These are phyloP conservation scores for Selenia dentaria DNA, from an alignment of 2,888 invertebrate genomes.

Conservation along the genomic window DNA sequence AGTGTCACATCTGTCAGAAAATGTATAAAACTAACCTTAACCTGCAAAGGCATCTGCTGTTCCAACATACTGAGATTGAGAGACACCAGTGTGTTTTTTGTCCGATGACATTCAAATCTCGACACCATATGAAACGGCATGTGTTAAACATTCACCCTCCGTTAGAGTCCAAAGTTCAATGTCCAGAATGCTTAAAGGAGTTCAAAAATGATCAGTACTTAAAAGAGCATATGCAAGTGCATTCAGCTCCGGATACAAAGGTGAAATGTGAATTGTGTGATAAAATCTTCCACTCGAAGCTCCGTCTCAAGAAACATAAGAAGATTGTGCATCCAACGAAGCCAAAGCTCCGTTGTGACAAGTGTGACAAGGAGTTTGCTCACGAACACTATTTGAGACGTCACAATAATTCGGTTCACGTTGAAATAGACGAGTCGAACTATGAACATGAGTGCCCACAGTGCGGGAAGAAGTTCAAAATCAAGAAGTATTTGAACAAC, in stretches of 20 bases:
- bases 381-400: constrained; percentile 70
- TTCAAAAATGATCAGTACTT: constrained; percentile 78
- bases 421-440: constrained; percentile 66
- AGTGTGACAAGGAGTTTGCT: constrained; percentile 74
- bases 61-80: constrained; percentile 67
- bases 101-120: constrained; percentile 73
- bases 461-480: constrained; percentile 75
- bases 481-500: constrained; percentile 70
- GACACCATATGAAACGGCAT: constrained; percentile 76
- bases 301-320: constrained; percentile 74
- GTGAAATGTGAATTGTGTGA: constrained; percentile 75
- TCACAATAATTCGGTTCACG: constrained; percentile 69
- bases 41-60: constrained; percentile 65
- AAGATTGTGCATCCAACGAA: constrained; percentile 75
- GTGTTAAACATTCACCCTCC: constrained; percentile 77
- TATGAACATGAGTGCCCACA: constrained; percentile 71
- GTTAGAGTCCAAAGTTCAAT: constrained; percentile 72
- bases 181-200: constrained; percentile 73
- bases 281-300: constrained; percentile 69
- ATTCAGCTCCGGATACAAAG: constrained; percentile 67
- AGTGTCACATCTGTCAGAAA: constrained; percentile 69
- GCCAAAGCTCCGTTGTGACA: constrained; percentile 69
- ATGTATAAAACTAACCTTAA: constrained; percentile 69
- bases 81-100: constrained; percentile 75
- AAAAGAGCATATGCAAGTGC: constrained; percentile 77